Conservation (phyloP, 1,140 invertebrate species). For the Pseudachorutes palmiensis region DNA sequence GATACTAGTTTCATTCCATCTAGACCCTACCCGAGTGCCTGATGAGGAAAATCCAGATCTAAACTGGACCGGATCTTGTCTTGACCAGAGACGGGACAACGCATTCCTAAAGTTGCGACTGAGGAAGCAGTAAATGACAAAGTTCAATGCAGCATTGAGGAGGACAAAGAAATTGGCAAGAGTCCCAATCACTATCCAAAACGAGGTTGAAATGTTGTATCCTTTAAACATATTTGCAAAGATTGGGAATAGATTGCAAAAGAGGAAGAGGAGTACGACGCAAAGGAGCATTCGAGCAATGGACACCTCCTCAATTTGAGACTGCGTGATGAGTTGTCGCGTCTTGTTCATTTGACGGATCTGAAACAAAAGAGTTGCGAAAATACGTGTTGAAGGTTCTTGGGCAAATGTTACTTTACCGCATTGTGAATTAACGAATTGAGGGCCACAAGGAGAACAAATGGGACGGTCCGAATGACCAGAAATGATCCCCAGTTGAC, state of each 20-base stretch:
- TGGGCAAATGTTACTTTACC: too few relatives aligned
- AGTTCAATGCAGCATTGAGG: constrained; percentile 93
- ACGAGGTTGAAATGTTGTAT: constrained; percentile 47
- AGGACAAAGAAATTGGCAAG: constrained; percentile 77
- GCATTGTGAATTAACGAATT: constrained; percentile 78
- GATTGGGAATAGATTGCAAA: constrained; percentile 81
- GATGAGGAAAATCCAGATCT: too few relatives aligned
- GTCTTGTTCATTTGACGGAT: constrained; percentile 71
- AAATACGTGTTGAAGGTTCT: too few relatives aligned
- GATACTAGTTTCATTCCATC: too few relatives aligned
- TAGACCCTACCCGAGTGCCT: too few relatives aligned
- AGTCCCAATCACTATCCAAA: not conserved
- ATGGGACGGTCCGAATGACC: constrained; percentile 82
- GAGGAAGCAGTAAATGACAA: constrained; percentile 93
- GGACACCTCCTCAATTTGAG: constrained; percentile 74
- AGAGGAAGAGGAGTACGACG: constrained; percentile 85
- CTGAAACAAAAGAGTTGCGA: too few relatives aligned
- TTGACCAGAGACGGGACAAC: not conserved
- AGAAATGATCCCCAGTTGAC: constrained; percentile 85
- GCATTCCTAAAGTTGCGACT: constrained; percentile 71
- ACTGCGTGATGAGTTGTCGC: constrained; percentile 64
- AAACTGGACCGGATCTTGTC: not conserved
- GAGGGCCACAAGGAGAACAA: constrained; percentile 68
- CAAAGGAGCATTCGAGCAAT: constrained; percentile 87
- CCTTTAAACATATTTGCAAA: constrained; percentile 80